Percentiles rank a stretch among this genome's conserved stretches.
Evolutionary conservation across 2,797 vertebrate species (phyloP).

Genomic region (Molossus molossus): DNA sequence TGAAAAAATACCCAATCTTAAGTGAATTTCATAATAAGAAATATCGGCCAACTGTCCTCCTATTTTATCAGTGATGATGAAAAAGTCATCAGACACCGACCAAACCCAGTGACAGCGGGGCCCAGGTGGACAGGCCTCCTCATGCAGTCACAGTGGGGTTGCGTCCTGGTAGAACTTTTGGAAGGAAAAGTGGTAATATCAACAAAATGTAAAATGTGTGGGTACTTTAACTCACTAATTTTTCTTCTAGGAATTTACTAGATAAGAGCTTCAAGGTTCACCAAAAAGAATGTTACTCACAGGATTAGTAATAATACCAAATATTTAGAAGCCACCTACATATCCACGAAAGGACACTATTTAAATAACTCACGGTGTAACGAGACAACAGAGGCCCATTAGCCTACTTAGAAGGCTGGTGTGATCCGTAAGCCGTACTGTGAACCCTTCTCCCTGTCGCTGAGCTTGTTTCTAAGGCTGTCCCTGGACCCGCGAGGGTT

Average conservation of each 20-base stretch:
- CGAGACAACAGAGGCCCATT: neutral
- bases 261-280: neutral
- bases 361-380: slow-evolving; percentile 35
- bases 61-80: neutral
- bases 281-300: slow-evolving; percentile 16
- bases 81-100: neutral
- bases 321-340: slow-evolving; percentile 47
- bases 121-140: neutral
- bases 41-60: neutral
- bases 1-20: neutral
- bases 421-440: neutral
- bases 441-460: neutral
- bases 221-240: neutral
- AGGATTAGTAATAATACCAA: slow-evolving; percentile 57
- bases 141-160: neutral
- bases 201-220: neutral
- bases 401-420: neutral
- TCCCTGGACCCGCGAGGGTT: too few relatives aligned
- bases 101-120: neutral
- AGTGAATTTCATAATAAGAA: neutral
- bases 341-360: slow-evolving; percentile 9
- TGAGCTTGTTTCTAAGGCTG: neutral
- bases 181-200: neutral
- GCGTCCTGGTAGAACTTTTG: neutral
- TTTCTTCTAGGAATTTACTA: slow-evolving; percentile 57